Conservation (phyloP, 2,797 vertebrate genomes). For the Gallinago solitaria region DNA sequence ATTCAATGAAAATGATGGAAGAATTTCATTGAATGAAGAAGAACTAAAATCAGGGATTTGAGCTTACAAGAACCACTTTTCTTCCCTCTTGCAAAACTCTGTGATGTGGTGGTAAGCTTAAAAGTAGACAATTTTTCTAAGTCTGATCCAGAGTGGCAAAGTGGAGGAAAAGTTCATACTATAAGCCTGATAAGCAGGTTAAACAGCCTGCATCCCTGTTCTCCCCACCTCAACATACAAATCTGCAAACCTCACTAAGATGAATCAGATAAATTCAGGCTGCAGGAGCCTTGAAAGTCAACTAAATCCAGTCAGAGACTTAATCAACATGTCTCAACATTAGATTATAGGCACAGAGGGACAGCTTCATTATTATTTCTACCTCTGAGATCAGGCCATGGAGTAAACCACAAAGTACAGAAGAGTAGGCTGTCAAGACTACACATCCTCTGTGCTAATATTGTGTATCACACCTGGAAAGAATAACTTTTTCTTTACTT, state of each 20-base stretch:
- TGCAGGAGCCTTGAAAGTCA: background rate
- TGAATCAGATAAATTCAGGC: background rate
- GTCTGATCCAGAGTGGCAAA: background rate
- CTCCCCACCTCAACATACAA: background rate
- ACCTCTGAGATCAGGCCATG: background rate
- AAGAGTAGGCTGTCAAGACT: background rate
- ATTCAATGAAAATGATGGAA: background rate
- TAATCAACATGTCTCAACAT: background rate
- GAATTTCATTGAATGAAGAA: background rate
- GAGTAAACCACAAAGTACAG: background rate
- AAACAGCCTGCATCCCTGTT: background rate
- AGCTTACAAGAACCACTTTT: background rate
- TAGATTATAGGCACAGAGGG: background rate
- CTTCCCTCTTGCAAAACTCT: background rate
- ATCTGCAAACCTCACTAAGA: background rate
- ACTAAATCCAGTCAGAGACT: background rate
- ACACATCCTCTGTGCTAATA: background rate
- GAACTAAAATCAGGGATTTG: background rate
- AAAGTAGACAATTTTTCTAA: background rate
- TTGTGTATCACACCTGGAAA: background rate
- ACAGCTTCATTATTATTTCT: background rate
- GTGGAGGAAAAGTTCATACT: background rate
- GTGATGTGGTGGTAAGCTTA: background rate
- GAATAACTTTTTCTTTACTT: background rate
- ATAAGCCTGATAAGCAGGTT: background rate